Percentiles rank a stretch among this genome's conserved stretches.
Conservation (phyloP, 2,888 invertebrate species). For the Anarsia innoxiella region DNA sequence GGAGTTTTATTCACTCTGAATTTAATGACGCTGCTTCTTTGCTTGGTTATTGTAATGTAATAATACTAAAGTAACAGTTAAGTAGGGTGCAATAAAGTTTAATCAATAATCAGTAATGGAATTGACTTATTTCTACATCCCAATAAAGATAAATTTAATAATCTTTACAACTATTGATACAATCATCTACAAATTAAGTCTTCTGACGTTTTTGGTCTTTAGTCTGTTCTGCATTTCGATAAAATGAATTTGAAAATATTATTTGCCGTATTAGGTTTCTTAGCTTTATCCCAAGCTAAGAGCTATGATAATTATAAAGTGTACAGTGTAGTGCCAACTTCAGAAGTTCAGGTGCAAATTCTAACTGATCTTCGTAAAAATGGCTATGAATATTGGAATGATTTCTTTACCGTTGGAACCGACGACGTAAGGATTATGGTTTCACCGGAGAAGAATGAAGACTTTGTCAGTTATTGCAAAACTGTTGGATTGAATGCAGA, state of each 20-base stretch:
- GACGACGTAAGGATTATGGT: conserved; percentile 37
- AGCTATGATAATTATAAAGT: conserved; percentile 75
- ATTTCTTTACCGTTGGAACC: conserved; percentile 38
- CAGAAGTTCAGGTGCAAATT: conserved; percentile 52
- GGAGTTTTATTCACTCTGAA: background rate
- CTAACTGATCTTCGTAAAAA: conserved; percentile 57
- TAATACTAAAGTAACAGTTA: no score
- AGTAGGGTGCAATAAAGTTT: no score
- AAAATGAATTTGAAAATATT: conserved; percentile 19
- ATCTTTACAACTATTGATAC: conserved; percentile 4
- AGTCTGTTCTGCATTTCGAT: background rate
- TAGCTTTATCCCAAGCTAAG: conserved; percentile 21
- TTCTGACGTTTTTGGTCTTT: background rate
- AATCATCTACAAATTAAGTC: background rate
- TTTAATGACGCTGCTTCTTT: conserved; percentile 3
- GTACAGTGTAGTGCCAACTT: conserved; percentile 62
- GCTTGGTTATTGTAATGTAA: conserved; percentile 4
- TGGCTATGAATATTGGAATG: conserved; percentile 44
- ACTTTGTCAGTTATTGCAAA: conserved; percentile 26
- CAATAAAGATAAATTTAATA: conserved; percentile 3
- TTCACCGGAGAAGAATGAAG: conserved; percentile 27
- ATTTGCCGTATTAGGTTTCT: conserved; percentile 17
- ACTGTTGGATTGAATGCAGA: conserved; percentile 26
- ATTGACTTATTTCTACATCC: background rate
- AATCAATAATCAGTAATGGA: no score